Conservation (phyloP, 1,140 invertebrate genomes). For the Polypedilum pembai region DNA sequence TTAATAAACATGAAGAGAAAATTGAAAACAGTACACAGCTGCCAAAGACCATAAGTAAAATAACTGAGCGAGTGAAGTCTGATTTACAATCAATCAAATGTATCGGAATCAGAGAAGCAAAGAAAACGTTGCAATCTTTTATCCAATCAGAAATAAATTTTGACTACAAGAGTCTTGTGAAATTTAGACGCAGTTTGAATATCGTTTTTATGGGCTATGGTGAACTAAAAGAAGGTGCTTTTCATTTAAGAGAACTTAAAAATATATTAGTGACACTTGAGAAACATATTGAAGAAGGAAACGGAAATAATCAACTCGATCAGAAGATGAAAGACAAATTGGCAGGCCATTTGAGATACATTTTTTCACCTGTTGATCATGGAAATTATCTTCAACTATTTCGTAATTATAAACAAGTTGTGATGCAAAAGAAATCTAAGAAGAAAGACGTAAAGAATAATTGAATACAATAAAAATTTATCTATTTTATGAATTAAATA, state of each 20-base stretch:
- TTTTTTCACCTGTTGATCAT: not conserved
- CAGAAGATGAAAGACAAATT: not conserved
- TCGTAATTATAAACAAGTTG: too few relatives aligned
- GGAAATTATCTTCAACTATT: not conserved
- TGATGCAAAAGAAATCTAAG: too few relatives aligned
- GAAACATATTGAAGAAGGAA: slow-evolving; percentile 37
- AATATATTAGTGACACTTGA: slow-evolving; percentile 43
- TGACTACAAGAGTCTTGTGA: slow-evolving; percentile 38
- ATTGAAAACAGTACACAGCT: not conserved
- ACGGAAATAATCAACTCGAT: not conserved
- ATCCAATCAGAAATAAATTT: not conserved
- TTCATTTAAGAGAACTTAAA: slow-evolving; percentile 45
- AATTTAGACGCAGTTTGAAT: slow-evolving; percentile 44
- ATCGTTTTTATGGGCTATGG: slow-evolving; percentile 50
- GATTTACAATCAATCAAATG: not conserved
- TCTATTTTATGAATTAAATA: too few relatives aligned
- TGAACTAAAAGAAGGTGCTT: slow-evolving; percentile 46
- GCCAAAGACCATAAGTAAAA: not conserved
- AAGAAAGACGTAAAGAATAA: too few relatives aligned
- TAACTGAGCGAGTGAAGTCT: not conserved
- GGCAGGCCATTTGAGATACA: not conserved
- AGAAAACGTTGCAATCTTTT: not conserved
- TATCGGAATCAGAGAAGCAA: not conserved
- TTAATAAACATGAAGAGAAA: not conserved
- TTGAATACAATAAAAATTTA: too few relatives aligned